Evolutionary conservation across 2,797 vertebrate genomes (phyloP).

Genomic region (Acanthiza pusilla): DNA sequence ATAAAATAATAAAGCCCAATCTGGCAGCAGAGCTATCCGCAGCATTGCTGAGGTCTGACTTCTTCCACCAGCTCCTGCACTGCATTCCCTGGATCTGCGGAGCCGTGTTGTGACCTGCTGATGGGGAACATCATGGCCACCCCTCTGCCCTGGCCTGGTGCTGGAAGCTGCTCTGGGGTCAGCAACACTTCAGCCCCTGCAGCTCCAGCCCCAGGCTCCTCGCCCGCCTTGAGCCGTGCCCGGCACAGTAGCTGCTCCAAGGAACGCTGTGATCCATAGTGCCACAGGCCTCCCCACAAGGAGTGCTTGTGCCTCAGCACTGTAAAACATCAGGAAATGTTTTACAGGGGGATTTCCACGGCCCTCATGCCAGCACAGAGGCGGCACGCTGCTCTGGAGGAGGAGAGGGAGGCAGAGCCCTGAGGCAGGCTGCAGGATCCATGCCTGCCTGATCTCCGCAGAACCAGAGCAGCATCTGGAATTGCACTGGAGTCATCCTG

Average conservation of each 20-base stretch:
- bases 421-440: background rate
- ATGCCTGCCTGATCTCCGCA: background rate
- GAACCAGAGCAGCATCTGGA: background rate
- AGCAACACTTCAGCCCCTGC: background rate
- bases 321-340: constrained; percentile 25
- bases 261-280: background rate
- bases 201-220: background rate
- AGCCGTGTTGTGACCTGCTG: background rate
- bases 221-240: accelerated
- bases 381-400: background rate
- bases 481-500: background rate
- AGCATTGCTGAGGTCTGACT: constrained; percentile 47
- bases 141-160: background rate
- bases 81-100: background rate
- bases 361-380: background rate
- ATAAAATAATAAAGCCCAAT: constrained; percentile 14
- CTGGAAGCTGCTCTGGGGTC: background rate
- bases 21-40: constrained; percentile 34
- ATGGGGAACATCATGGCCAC: accelerated
- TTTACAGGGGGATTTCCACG: constrained; percentile 43
- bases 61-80: constrained; percentile 4
- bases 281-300: background rate
- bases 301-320: background rate
- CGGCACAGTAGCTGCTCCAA: background rate
- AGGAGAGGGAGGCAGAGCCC: background rate